These are phyloP conservation scores for Camponotus floridanus DNA, from an alignment of 1,140 invertebrate species.

Conservation along the genomic window DNA sequence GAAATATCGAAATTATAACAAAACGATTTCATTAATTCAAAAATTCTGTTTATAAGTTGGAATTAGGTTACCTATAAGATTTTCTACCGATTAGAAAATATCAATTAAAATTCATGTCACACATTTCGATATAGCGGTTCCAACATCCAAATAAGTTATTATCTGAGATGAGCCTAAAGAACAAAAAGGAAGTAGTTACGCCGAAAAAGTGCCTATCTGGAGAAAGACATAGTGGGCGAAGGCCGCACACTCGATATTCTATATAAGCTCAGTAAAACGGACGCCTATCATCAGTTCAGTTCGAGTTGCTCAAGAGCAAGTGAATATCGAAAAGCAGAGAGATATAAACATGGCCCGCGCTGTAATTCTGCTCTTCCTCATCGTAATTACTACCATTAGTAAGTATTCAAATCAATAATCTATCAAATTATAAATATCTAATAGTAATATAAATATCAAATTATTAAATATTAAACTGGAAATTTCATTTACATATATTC, in stretches of 20 bases:
- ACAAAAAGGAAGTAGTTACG: constrained; percentile 21
- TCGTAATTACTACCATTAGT: constrained; percentile 49
- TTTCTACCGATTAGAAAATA: background rate
- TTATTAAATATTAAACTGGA: background rate
- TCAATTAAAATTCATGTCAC: constrained; percentile 16
- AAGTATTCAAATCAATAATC: constrained; percentile 34
- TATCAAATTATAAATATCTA: background rate
- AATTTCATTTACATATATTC: background rate
- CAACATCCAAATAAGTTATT: background rate
- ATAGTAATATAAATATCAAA: no score
- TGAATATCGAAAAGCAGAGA: background rate
- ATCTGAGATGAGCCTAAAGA: constrained; percentile 6
- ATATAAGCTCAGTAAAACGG: constrained; percentile 47
- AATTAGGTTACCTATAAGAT: constrained; percentile 11
- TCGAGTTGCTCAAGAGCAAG: background rate
- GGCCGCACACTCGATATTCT: constrained; percentile 11
- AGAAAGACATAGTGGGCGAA: constrained; percentile 5
- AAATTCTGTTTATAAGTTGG: background rate
- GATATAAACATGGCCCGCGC: constrained; percentile 50
- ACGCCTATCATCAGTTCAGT: constrained; percentile 2
- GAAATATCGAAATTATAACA: background rate
- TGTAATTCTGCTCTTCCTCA: constrained; percentile 26
- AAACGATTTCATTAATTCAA: background rate
- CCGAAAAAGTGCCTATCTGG: constrained; percentile 27
- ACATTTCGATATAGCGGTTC: background rate